phyloP scores from a whole-genome alignment of 23 tunicate species.

The Halocynthia aurantium region DNA sequence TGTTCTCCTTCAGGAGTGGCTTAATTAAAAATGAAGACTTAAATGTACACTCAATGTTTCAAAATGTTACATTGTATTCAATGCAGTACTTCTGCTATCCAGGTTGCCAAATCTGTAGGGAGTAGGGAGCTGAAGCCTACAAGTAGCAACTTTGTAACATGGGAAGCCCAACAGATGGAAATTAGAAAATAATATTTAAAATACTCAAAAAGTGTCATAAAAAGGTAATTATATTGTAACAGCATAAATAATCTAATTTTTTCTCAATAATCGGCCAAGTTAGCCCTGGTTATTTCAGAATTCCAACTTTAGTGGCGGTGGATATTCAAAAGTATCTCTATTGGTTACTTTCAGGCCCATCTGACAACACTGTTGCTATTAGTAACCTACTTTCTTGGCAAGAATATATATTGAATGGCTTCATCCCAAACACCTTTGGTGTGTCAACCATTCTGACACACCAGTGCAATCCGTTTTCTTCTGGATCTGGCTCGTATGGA shows the following conservation, averaged over 20 bases:
- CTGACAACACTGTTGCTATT: neutral
- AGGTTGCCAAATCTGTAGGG: too few relatives aligned
- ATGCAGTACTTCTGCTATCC: too few relatives aligned
- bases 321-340: too few relatives aligned
- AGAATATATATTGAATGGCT: slow-evolving; percentile 46
- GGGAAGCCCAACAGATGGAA: too few relatives aligned
- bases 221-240: neutral
- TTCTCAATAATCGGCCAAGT: neutral
- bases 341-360: too few relatives aligned
- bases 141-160: too few relatives aligned
- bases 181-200: too few relatives aligned
- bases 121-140: too few relatives aligned
- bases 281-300: neutral
- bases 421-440: slow-evolving; percentile 51
- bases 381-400: slow-evolving; percentile 23
- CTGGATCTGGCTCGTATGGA: slow-evolving; percentile 95
- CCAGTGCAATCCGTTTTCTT: slow-evolving; percentile 74
- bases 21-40: too few relatives aligned
- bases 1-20: neutral
- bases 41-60: too few relatives aligned
- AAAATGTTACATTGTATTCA: too few relatives aligned
- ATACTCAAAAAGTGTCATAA: too few relatives aligned
- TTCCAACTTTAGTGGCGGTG: neutral
- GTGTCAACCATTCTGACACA: slow-evolving; percentile 65
- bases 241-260: neutral